phyloP scores from a whole-genome alignment of 2,113 vertebrate genomes.

The Alligator sinensis region DNA sequence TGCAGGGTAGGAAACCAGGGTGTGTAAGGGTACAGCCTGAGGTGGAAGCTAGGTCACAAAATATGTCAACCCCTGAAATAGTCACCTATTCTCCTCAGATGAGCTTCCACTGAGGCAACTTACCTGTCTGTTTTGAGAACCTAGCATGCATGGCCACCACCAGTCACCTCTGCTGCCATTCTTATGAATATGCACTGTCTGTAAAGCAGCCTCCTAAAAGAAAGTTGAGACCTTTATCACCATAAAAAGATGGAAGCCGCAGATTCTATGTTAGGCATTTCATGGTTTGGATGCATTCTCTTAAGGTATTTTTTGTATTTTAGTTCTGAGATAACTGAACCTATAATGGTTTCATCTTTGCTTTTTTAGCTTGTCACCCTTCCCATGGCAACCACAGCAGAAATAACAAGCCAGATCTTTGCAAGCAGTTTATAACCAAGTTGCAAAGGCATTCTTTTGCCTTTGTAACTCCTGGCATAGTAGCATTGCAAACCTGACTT shows the following conservation, averaged over 20 bases:
- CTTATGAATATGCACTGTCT: neutral
- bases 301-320: neutral
- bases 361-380: neutral
- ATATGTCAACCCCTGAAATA: too few relatives aligned
- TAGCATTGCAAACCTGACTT: neutral
- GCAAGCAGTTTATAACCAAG: neutral
- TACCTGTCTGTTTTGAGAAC: neutral
- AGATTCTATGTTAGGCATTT: neutral
- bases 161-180: neutral
- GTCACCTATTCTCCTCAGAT: too few relatives aligned
- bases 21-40: too few relatives aligned
- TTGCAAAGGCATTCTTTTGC: neutral
- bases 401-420: neutral
- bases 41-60: too few relatives aligned
- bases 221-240: neutral
- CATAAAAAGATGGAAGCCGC: neutral
- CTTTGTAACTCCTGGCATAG: neutral
- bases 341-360: neutral
- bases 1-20: too few relatives aligned
- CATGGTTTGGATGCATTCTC: neutral
- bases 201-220: neutral
- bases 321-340: neutral
- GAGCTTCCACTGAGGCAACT: neutral
- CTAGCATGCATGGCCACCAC: neutral
- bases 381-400: neutral